These are phyloP conservation scores for Excalfactoria chinensis DNA, from an alignment of 2,113 vertebrate genomes.

Conservation along the genomic window DNA sequence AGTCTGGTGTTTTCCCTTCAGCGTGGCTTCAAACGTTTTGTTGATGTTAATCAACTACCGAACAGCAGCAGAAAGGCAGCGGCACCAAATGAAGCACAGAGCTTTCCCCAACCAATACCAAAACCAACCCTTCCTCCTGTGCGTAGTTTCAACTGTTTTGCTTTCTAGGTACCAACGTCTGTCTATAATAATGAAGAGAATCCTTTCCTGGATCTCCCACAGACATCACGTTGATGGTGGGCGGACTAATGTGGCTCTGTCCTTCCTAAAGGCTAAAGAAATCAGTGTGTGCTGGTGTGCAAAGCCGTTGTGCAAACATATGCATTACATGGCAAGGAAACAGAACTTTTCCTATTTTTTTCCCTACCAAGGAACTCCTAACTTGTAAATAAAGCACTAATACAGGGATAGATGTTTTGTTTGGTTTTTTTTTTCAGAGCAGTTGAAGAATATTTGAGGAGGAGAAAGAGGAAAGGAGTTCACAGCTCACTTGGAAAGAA, in stretches of 20 bases:
- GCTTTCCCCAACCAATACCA: background rate
- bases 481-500: background rate
- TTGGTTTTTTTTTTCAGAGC: background rate
- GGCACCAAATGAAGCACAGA: background rate
- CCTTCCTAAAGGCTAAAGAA: background rate
- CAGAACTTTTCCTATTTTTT: background rate
- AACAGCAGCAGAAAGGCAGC: background rate
- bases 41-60: background rate
- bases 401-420: too few relatives aligned
- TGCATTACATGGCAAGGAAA: background rate
- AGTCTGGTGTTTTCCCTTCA: background rate
- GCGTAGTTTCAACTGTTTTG: background rate
- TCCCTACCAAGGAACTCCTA: background rate
- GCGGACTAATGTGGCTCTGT: background rate
- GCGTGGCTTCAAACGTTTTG: background rate
- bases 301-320: background rate
- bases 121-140: background rate
- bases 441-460: constrained; percentile 1
- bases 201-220: background rate
- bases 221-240: background rate
- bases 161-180: background rate
- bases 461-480: background rate
- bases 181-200: background rate
- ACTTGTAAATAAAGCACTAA: constrained; percentile 30
- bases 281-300: background rate